Conservation (phyloP, 2,888 invertebrate genomes). For the Unio delphinus region DNA sequence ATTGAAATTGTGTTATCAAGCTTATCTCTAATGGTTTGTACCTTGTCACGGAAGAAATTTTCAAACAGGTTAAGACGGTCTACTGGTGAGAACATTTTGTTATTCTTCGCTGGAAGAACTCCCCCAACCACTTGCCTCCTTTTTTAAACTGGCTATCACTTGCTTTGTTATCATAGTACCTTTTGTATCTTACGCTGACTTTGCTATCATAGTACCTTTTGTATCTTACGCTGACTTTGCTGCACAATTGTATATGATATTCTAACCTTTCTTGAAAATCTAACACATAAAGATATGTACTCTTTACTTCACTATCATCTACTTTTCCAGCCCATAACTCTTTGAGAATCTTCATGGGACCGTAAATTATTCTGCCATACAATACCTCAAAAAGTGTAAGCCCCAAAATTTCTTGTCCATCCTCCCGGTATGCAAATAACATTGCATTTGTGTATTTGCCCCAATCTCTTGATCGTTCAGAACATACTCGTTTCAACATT, state of each 20-base stretch:
- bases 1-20: too few relatives aligned
- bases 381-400: slow-evolving; percentile 29
- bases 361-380: slow-evolving; percentile 26
- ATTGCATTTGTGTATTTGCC: slow-evolving; percentile 17
- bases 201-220: slow-evolving; percentile 17
- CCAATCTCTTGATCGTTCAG: slow-evolving; percentile 19
- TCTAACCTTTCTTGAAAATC: slow-evolving; percentile 15
- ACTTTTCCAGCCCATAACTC: slow-evolving; percentile 24
- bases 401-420: slow-evolving; percentile 20
- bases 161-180: slow-evolving; percentile 22
- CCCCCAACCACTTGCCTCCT: slow-evolving; percentile 24
- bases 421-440: slow-evolving; percentile 29
- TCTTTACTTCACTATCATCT: slow-evolving; percentile 12
- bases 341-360: slow-evolving; percentile 29
- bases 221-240: slow-evolving; percentile 12
- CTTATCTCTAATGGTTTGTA: too few relatives aligned
- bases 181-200: slow-evolving; percentile 7
- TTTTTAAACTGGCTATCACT: slow-evolving; percentile 10
- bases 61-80: too few relatives aligned
- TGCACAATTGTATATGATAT: slow-evolving; percentile 15
- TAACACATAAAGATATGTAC: slow-evolving; percentile 13
- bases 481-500: slow-evolving; percentile 20
- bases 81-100: slow-evolving; percentile 9
- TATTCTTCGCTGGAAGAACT: slow-evolving; percentile 21
- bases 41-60: too few relatives aligned